Evolutionary conservation across 2,888 invertebrate species (phyloP).

Genomic region (Dicycla oo): DNA sequence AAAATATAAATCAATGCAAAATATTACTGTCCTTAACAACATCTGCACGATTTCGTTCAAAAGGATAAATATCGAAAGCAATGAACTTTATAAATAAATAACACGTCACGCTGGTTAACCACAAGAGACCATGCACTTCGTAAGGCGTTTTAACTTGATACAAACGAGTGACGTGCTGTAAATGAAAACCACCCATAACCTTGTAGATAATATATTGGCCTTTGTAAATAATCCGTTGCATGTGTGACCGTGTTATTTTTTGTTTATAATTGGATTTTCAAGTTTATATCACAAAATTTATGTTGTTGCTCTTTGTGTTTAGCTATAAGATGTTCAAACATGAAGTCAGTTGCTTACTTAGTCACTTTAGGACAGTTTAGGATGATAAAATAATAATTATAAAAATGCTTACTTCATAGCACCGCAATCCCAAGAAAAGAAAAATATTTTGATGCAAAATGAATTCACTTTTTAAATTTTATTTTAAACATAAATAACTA

Average conservation of each 20-base stretch:
- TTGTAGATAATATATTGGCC: constrained; percentile 37
- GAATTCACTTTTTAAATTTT: background rate
- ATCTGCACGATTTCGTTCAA: constrained; percentile 24
- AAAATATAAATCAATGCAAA: constrained; percentile 56
- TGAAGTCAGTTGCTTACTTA: background rate
- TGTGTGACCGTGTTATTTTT: background rate
- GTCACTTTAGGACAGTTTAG: background rate
- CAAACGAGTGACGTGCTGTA: constrained; percentile 24
- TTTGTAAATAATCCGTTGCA: constrained; percentile 37
- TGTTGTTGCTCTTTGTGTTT: constrained; percentile 14
- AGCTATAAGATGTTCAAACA: background rate
- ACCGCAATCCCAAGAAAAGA: background rate
- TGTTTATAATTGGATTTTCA: constrained; percentile 15
- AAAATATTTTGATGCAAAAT: background rate
- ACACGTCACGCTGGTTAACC: constrained; percentile 59
- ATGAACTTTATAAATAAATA: constrained; percentile 56
- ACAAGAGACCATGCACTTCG: constrained; percentile 34
- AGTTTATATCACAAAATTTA: constrained; percentile 7
- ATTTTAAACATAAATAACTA: background rate
- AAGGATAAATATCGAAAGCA: constrained; percentile 50
- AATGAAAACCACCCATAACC: constrained; percentile 41
- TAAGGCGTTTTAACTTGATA: constrained; percentile 42
- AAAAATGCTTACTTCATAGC: background rate
- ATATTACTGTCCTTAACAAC: constrained; percentile 41
- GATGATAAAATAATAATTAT: too few relatives aligned